Evolutionary conservation across 2,888 invertebrate species (phyloP), one percentile per base, ranked within the genome.

Genomic region (Dicranocentrus wangi): DNA sequence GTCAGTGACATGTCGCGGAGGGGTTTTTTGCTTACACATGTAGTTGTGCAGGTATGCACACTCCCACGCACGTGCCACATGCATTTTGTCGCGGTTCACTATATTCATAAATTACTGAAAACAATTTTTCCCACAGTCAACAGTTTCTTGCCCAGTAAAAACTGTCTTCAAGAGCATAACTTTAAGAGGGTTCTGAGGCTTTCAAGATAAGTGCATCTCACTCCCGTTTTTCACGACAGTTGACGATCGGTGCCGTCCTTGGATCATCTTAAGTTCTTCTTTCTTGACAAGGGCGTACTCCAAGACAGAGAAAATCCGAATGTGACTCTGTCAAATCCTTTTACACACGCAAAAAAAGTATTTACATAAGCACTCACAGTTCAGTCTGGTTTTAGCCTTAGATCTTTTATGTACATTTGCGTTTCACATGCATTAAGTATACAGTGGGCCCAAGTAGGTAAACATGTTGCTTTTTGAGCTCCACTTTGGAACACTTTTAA

Each of bases 201-300:
- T 61, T 61, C 61, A 61, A 32, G 61, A 61, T 61, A 61, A 61
- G 61, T 61, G 61, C 61, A 61, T 61, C 32, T 28, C 61, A 61
- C 61, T 61, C 19, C 28, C 55, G 21, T 2, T 21, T 55, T 55
- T 55, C 23, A 55, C 13, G 55, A 55, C 55, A 55, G 55, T 55
- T 55, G 55, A 55, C 55, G 55, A 21, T 21, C 55, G 55, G 55
- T 55, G 3, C 2, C 7, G 21, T 55, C 23, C 21, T 7, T 55
- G n/a, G 3, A 17, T 21, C 55, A 8, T 55, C 55, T 7, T 23
- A 55, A 10, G 21, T 23, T 47, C 47, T 47, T 47, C 47, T 47
- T 15, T 47, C 47, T 3, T 32, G 32, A 32, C 32, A 32, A 32
- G 32, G n/a, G 5, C 32, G 3, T 15, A n/a, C 47, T 47, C 15